phyloP scores from a whole-genome alignment of 2,797 vertebrate species.

The Threskiornis aethiopicus region DNA sequence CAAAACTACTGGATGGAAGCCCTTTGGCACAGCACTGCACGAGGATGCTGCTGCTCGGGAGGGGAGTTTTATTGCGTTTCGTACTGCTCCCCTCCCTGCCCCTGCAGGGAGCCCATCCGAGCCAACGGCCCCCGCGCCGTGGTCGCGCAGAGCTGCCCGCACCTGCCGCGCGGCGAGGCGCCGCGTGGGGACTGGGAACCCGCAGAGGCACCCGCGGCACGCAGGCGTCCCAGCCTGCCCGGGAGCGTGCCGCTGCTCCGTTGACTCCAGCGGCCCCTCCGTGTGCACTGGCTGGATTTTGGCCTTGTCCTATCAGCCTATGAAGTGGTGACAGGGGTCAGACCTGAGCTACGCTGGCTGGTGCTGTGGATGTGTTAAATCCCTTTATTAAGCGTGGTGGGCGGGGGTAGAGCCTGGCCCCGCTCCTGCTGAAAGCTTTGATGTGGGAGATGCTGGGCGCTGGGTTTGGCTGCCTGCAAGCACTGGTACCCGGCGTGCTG shows the following conservation, averaged over 20 bases:
- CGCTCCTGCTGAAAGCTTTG: neutral
- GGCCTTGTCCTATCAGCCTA: fast-evolving
- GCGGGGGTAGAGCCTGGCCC: neutral
- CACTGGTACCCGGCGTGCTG: fast-evolving
- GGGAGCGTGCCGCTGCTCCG: fast-evolving
- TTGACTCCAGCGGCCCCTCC: fast-evolving
- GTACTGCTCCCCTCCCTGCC: neutral
- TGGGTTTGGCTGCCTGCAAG: neutral
- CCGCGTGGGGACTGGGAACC: fast-evolving
- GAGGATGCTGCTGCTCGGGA: neutral
- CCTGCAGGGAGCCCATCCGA: neutral
- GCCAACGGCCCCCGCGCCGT: neutral
- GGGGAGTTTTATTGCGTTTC: neutral
- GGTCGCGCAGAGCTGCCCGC: neutral
- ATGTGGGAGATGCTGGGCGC: neutral
- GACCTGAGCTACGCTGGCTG: neutral
- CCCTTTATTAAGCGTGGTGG: neutral
- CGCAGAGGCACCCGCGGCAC: neutral
- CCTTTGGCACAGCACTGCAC: neutral
- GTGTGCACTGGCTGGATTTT: neutral
- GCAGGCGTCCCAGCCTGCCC: neutral
- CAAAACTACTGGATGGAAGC: neutral
- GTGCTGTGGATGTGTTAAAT: neutral
- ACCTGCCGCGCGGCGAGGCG: fast-evolving
- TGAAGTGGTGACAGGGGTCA: neutral